Conservation (phyloP, 2,888 invertebrate species). For the Pristionchus entomophagus region DNA sequence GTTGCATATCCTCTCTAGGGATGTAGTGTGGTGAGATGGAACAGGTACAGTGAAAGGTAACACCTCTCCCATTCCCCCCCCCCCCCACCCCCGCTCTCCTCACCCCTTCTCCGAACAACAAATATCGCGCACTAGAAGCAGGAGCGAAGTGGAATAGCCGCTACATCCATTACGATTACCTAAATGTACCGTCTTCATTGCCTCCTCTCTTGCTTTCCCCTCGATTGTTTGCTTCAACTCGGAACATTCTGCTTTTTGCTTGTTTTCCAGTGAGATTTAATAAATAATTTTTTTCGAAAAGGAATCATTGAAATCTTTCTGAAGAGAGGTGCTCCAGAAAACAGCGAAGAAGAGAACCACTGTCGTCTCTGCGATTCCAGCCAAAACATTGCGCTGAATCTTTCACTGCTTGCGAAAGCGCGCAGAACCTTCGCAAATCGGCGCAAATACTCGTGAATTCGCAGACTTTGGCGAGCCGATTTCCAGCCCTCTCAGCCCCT, state of each 20-base stretch:
- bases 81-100: not conserved
- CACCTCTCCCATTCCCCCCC: not conserved
- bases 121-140: conserved; percentile 2
- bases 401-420: not conserved
- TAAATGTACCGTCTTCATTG: not conserved
- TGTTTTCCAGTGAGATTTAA: no score
- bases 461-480: not conserved
- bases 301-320: not conserved
- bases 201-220: not conserved
- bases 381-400: conserved; percentile 20
- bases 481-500: not conserved
- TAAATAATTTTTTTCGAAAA: not conserved
- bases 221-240: not conserved
- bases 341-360: no score
- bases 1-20: not conserved
- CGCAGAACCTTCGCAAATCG: not conserved
- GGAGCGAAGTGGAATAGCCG: not conserved
- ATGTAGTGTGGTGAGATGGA: not conserved
- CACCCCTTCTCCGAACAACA: not conserved
- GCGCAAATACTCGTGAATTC: no score
- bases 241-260: not conserved
- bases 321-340: no score
- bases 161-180: not conserved
- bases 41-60: conserved; percentile 19
- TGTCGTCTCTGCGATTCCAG: not conserved